These are phyloP conservation scores for Opisthocomus hoazin DNA, from an alignment of 2,113 vertebrate species.

Conservation along the genomic window DNA sequence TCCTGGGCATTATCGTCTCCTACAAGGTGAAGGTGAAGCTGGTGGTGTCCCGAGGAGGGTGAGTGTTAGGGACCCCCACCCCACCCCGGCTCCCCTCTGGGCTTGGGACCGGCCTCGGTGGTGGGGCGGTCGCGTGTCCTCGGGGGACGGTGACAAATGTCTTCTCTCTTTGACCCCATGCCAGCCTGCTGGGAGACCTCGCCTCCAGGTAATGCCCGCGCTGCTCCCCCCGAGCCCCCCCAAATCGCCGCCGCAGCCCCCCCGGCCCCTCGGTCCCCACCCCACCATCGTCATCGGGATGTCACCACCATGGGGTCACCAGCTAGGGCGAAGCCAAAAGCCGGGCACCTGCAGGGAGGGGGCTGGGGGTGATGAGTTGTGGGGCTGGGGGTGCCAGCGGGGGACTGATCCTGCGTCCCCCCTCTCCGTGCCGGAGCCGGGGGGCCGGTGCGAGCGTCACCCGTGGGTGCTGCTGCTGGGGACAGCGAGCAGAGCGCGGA, in stretches of 20 bases:
- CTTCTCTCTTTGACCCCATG: constrained; percentile 61
- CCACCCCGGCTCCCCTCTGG: neutral
- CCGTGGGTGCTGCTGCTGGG: neutral
- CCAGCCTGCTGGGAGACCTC: constrained; percentile 88
- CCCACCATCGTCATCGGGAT: no score
- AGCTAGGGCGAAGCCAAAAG: neutral
- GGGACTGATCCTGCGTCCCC: neutral
- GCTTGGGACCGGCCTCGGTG: neutral
- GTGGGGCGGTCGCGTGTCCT: neutral
- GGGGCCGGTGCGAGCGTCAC: no score
- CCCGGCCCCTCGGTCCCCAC: no score
- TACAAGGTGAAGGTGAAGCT: constrained; percentile 99
- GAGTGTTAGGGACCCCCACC: constrained; percentile 41
- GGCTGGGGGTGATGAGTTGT: neutral
- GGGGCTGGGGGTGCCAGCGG: neutral
- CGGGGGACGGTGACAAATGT: constrained; percentile 26
- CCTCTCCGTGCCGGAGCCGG: neutral
- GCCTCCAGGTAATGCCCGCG: constrained; percentile 89
- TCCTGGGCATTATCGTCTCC: constrained; percentile 94
- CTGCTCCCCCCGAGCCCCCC: neutral
- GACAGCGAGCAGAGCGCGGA: neutral
- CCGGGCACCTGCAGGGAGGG: neutral
- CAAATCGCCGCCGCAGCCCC: neutral
- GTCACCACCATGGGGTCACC: neutral
- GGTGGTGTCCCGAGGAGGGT: constrained; percentile 95